Conservation (phyloP, 2,888 invertebrate species). For the Mechanitis messenoides region DNA sequence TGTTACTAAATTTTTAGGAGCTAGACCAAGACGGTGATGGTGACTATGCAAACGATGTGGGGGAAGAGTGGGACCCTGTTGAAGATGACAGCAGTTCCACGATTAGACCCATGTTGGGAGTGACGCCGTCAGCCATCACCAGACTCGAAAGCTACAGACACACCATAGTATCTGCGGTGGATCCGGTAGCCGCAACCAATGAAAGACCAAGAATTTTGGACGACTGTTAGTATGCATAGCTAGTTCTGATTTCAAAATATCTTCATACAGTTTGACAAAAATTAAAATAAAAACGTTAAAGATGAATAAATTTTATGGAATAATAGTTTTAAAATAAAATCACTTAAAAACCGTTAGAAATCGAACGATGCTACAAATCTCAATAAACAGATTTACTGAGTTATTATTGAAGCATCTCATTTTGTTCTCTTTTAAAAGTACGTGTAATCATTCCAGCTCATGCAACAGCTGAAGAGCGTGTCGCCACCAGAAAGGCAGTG, state of each 20-base stretch:
- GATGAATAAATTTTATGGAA: background rate
- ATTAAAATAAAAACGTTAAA: background rate
- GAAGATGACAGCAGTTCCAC: slow-evolving; percentile 43
- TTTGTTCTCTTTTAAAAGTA: too few relatives aligned
- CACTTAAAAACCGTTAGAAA: too few relatives aligned
- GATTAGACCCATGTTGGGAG: slow-evolving; percentile 36
- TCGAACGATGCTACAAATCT: too few relatives aligned
- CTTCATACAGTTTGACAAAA: background rate
- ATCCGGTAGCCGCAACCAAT: slow-evolving; percentile 60
- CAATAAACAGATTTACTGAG: too few relatives aligned
- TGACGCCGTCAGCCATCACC: slow-evolving; percentile 57
- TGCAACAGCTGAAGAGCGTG: slow-evolving; percentile 41
- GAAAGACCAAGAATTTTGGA: slow-evolving; percentile 58
- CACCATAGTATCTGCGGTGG: slow-evolving; percentile 48
- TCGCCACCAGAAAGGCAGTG: slow-evolving; percentile 40
- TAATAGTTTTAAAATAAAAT: too few relatives aligned
- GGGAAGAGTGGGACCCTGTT: slow-evolving; percentile 43
- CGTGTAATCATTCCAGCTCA: slow-evolving; percentile 38
- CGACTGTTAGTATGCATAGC: slow-evolving; percentile 47
- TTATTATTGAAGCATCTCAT: too few relatives aligned
- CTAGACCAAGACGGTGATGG: slow-evolving; percentile 23
- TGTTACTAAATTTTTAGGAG: slow-evolving; percentile 20
- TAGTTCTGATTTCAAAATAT: background rate
- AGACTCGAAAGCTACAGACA: slow-evolving; percentile 38
- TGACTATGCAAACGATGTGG: slow-evolving; percentile 55